Evolutionary conservation across 1,140 invertebrate species (phyloP).

Genomic region (Bilobella aurantiaca): DNA sequence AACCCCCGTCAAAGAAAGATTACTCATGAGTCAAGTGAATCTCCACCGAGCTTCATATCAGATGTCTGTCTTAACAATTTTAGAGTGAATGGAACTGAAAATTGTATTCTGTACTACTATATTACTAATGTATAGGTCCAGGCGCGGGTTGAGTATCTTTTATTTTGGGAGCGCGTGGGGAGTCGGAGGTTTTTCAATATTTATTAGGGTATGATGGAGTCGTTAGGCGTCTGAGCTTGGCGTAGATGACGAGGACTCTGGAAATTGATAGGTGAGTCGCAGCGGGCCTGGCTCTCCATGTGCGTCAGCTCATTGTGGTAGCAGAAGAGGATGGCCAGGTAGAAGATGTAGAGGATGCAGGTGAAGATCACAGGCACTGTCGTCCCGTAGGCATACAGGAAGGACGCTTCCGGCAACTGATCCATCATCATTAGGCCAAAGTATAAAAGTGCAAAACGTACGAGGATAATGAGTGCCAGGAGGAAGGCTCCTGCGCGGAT

Average conservation of each 20-base stretch:
- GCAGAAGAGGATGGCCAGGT: constrained; percentile 30
- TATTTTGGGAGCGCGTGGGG: too few relatives aligned
- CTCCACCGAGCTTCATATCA: too few relatives aligned
- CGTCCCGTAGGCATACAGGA: constrained; percentile 25
- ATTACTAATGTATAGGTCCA: too few relatives aligned
- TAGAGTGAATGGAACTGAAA: too few relatives aligned
- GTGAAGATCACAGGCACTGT: constrained; percentile 26
- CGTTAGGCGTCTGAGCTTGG: too few relatives aligned
- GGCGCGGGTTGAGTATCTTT: too few relatives aligned
- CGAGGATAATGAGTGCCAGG: constrained; percentile 14
- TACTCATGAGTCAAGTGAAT: too few relatives aligned
- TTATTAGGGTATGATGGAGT: too few relatives aligned
- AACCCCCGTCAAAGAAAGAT: too few relatives aligned
- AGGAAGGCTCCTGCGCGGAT: constrained; percentile 17
- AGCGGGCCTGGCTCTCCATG: background rate
- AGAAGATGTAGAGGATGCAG: constrained; percentile 25
- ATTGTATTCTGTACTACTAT: too few relatives aligned
- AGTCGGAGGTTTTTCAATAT: too few relatives aligned
- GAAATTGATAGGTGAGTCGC: constrained; percentile 23
- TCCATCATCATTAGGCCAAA: constrained; percentile 15
- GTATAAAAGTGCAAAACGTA: constrained; percentile 24
- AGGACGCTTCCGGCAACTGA: constrained; percentile 22
- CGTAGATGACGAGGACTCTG: constrained; percentile 24
- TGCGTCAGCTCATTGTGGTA: constrained; percentile 32
- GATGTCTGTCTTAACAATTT: too few relatives aligned